These are phyloP conservation scores for Toxonevra muliebris DNA, from an alignment of 2,888 invertebrate genomes.

Conservation along the genomic window DNA sequence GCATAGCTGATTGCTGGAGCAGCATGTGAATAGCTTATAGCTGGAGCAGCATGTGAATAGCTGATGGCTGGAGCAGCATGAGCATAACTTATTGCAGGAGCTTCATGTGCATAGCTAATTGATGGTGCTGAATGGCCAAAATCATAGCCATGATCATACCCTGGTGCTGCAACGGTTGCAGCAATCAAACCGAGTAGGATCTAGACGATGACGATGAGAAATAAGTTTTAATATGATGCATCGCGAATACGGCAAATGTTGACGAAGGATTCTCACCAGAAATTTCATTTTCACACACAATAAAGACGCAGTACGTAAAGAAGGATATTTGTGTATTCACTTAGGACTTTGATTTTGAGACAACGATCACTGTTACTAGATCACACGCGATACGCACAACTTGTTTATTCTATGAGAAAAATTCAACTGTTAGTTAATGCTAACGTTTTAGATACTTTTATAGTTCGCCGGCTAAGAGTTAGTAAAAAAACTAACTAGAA, in stretches of 20 bases:
- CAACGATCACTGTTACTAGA: conserved; percentile 10
- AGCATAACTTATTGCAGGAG: conserved; percentile 30
- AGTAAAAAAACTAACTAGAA: conserved; percentile 20
- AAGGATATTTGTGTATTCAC: conserved; percentile 5
- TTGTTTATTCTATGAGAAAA: conserved; percentile 42
- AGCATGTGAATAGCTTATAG: conserved; percentile 41
- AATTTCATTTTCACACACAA: conserved; percentile 50
- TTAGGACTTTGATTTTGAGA: neutral
- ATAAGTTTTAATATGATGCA: neutral
- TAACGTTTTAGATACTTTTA: conserved; percentile 51
- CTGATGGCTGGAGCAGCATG: conserved; percentile 45
- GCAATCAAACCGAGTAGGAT: conserved; percentile 51
- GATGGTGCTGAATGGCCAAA: conserved; percentile 44
- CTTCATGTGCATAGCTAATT: conserved; percentile 42
- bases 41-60: conserved; percentile 45
- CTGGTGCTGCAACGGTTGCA: conserved; percentile 51
- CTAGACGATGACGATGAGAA: conserved; percentile 40
- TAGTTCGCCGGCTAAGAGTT: conserved; percentile 34
- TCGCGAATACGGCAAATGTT: no score
- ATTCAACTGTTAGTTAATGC: conserved; percentile 52
- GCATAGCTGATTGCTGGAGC: conserved; percentile 46
- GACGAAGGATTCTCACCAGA: conserved; percentile 48
- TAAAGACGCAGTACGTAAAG: neutral
- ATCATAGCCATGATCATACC: conserved; percentile 36
- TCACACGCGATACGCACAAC: conserved; percentile 24